Conservation (phyloP, 2,113 vertebrate species). For the Vidua macroura region DNA sequence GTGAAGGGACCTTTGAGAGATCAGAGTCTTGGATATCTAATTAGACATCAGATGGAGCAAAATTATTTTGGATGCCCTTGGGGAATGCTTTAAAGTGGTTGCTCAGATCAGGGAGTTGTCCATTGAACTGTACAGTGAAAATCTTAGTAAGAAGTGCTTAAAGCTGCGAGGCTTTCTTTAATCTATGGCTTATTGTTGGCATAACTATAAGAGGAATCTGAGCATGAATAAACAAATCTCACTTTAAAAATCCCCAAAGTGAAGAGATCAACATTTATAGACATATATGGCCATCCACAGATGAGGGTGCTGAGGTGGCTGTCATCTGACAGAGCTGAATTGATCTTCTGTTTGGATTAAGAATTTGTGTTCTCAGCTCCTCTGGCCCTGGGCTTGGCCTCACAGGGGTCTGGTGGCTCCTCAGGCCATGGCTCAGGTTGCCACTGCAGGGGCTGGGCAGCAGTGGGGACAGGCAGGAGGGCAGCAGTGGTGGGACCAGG, state of each 20-base stretch:
- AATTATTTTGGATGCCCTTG: constrained; percentile 50
- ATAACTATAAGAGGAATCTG: constrained; percentile 47
- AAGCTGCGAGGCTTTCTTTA: constrained; percentile 46
- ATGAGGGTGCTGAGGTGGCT: background rate
- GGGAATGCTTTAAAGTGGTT: constrained; percentile 64
- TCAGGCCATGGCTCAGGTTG: background rate
- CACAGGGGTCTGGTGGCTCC: rapidly evolving
- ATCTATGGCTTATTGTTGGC: constrained; percentile 48
- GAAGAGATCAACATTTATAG: constrained; percentile 5
- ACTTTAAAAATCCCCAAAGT: constrained; percentile 29
- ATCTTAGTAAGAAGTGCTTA: background rate
- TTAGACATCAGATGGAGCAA: constrained; percentile 28
- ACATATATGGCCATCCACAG: background rate
- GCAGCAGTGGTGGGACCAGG: background rate
- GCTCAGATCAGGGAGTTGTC: constrained; percentile 54
- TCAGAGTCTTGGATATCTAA: constrained; percentile 46
- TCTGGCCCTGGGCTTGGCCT: background rate
- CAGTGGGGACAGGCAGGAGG: background rate
- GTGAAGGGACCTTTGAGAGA: constrained; percentile 29
- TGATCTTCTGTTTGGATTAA: background rate
- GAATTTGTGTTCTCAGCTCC: background rate
- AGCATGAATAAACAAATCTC: constrained; percentile 43
- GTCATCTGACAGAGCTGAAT: background rate
- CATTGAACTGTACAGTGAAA: constrained; percentile 24
- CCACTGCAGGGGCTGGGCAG: background rate